These are phyloP conservation scores for Gambusia affinis DNA, from an alignment of 2,113 vertebrate species.

Conservation along the genomic window DNA sequence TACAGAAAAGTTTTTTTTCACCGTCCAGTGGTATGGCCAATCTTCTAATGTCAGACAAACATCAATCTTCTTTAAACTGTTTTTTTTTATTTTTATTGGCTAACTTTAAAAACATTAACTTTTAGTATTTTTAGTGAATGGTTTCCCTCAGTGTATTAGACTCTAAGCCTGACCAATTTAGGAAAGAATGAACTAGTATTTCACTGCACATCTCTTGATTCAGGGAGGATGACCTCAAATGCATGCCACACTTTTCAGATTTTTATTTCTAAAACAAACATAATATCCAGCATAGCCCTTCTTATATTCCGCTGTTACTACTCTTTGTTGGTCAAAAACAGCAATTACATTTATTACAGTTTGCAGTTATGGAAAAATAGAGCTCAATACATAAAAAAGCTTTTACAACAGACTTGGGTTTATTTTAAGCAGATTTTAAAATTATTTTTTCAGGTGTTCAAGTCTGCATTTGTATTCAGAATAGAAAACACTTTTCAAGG, in stretches of 20 bases:
- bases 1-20: not conserved
- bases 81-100: too few species aligned
- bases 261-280: not conserved
- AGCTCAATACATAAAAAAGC: not conserved
- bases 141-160: not conserved
- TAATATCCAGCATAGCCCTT: not conserved
- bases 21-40: not conserved
- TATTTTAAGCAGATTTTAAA: not conserved
- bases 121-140: too few species aligned
- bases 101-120: too few species aligned
- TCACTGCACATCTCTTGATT: not conserved
- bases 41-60: not conserved
- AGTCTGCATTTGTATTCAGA: conserved; percentile 13
- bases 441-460: not conserved
- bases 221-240: not conserved
- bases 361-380: not conserved
- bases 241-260: not conserved
- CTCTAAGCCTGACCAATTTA: too few species aligned
- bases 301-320: not conserved
- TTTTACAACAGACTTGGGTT: not conserved
- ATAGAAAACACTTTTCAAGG: conserved; percentile 12
- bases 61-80: too few species aligned
- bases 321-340: not conserved
- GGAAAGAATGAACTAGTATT: not conserved
- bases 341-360: not conserved